Evolutionary conservation across 2,888 invertebrate genomes (phyloP).

Genomic region (Eucera pruinosa): DNA sequence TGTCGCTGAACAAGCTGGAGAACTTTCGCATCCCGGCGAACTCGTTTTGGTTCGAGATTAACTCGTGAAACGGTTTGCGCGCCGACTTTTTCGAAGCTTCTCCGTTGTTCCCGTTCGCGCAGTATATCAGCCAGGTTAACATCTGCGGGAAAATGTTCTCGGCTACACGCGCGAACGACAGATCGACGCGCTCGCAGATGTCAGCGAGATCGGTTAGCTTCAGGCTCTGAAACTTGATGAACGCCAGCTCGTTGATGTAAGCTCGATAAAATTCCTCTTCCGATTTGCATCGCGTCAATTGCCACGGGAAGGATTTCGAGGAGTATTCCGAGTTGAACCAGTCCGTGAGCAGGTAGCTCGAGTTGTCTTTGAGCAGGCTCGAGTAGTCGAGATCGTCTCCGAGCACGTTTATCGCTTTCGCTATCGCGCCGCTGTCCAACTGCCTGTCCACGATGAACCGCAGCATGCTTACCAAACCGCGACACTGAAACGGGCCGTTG

Average conservation of each 20-base stretch:
- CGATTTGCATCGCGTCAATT: slow-evolving; percentile 82
- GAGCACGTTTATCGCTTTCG: slow-evolving; percentile 84
- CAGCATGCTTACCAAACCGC: slow-evolving; percentile 86
- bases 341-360: slow-evolving; percentile 85
- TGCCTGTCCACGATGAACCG: slow-evolving; percentile 85
- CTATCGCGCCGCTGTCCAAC: slow-evolving; percentile 83
- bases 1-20: slow-evolving; percentile 74
- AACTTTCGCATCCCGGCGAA: slow-evolving; percentile 73
- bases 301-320: slow-evolving; percentile 84
- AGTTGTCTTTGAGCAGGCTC: slow-evolving; percentile 82
- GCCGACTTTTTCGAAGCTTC: slow-evolving; percentile 60
- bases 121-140: slow-evolving; percentile 69
- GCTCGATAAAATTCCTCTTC: slow-evolving; percentile 83
- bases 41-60: slow-evolving; percentile 73
- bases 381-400: slow-evolving; percentile 75
- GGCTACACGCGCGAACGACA: slow-evolving; percentile 74
- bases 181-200: no score
- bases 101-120: slow-evolving; percentile 63
- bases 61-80: slow-evolving; percentile 68
- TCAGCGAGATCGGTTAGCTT: slow-evolving; percentile 73
- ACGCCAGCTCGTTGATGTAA: slow-evolving; percentile 83
- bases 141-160: slow-evolving; percentile 76
- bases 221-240: slow-evolving; percentile 82
- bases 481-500: slow-evolving; percentile 85
- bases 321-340: slow-evolving; percentile 85